Conservation (phyloP, 1,140 invertebrate species). For the Uloborus diversus region DNA sequence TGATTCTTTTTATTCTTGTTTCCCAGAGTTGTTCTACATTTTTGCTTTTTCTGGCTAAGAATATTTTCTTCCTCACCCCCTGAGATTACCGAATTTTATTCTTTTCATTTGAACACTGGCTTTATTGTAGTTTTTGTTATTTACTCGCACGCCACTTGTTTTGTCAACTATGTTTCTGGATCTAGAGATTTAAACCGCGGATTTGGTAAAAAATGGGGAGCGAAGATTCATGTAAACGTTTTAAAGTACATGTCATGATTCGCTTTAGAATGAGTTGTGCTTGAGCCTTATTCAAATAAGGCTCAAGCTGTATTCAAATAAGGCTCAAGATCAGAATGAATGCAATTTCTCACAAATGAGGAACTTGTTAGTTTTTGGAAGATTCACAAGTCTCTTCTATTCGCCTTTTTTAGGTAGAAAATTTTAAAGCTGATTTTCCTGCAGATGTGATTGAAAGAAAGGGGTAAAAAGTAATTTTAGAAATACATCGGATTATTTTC, state of each 20-base stretch:
- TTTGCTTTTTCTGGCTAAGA: neutral
- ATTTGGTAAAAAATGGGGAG: neutral
- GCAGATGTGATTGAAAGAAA: too few species aligned
- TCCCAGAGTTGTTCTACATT: neutral
- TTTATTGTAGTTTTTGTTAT: neutral
- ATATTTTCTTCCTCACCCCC: slow-evolving; percentile 9
- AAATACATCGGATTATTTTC: too few species aligned
- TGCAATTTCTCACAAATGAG: too few species aligned
- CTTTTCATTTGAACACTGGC: slow-evolving; percentile 7
- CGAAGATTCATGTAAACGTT: slow-evolving; percentile 6
- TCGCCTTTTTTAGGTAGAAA: too few species aligned
- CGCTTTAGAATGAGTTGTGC: too few species aligned
- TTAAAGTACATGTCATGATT: neutral
- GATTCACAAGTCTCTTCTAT: too few species aligned
- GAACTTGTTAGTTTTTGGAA: too few species aligned
- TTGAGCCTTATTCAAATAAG: too few species aligned
- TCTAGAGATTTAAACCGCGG: neutral
- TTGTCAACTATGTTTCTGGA: slow-evolving; percentile 15
- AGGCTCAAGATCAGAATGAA: too few species aligned
- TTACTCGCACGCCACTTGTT: slow-evolving; percentile 11
- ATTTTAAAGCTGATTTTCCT: too few species aligned
- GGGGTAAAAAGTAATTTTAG: too few species aligned
- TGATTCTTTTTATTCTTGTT: slow-evolving; percentile 8
- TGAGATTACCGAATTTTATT: slow-evolving; percentile 32
- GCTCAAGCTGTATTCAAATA: too few species aligned